A percentile compares a stretch with the other conserved stretches of the same genome.
These are phyloP conservation scores for Himalopsyche phryganea DNA, from an alignment of 1,140 invertebrate species.

Conservation along the genomic window DNA sequence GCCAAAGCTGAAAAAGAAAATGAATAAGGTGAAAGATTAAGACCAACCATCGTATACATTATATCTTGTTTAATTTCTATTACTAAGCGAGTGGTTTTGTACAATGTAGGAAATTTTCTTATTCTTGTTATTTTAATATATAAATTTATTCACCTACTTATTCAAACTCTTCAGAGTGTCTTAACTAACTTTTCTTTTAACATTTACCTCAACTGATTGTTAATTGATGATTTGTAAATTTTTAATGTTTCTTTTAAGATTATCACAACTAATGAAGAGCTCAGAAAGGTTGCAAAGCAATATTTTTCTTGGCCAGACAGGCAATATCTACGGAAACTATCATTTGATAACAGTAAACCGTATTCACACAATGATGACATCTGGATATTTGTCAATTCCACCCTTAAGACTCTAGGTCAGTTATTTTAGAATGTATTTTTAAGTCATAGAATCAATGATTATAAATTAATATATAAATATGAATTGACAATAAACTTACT, in stretches of 20 bases:
- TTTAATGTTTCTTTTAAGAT: slow-evolving; percentile 3
- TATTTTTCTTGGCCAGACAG: slow-evolving; percentile 16
- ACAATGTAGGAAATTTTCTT: too few species aligned
- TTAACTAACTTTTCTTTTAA: too few species aligned
- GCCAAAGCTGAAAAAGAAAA: slow-evolving; percentile 36
- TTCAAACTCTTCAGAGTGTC: too few species aligned
- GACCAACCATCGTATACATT: background rate
- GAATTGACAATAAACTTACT: too few species aligned
- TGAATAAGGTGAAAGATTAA: slow-evolving; percentile 27
- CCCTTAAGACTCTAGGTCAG: slow-evolving; percentile 23
- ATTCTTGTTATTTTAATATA: too few species aligned
- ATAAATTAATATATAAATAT: too few species aligned
- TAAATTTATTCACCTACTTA: too few species aligned
- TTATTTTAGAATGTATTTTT: slow-evolving; percentile 1
- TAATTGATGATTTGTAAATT: too few species aligned
- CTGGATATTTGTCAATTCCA: slow-evolving; percentile 26
- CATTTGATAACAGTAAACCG: slow-evolving; percentile 24
- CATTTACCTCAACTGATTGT: too few species aligned
- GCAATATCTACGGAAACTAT: background rate
- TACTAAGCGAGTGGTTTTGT: too few species aligned
- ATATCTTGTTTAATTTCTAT: slow-evolving; percentile 5
- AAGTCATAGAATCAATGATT: too few species aligned
- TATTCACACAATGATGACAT: slow-evolving; percentile 24
- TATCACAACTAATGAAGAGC: slow-evolving; percentile 21
- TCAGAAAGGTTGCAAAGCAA: slow-evolving; percentile 13